Conservation (phyloP, 1,140 invertebrate species). For the Caerostris darwini region DNA sequence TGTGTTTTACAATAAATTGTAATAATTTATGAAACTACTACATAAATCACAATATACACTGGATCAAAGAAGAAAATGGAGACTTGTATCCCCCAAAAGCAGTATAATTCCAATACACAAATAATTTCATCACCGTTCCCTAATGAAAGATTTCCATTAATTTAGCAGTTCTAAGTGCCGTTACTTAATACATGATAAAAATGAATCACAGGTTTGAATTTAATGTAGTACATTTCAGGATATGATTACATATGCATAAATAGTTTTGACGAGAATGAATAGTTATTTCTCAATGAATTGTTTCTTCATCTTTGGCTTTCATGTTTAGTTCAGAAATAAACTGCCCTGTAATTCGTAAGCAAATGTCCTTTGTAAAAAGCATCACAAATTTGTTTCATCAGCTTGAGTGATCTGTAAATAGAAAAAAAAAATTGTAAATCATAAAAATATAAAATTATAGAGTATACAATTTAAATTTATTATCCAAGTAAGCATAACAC, state of each 20-base stretch:
- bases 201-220: neutral
- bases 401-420: neutral
- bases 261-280: neutral
- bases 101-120: too few relatives aligned
- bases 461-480: neutral
- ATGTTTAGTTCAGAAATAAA: neutral
- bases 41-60: too few relatives aligned
- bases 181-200: too few relatives aligned
- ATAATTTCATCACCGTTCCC: too few relatives aligned
- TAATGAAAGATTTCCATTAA: too few relatives aligned
- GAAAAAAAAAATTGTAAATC: constrained; percentile 17
- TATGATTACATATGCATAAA: neutral
- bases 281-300: neutral
- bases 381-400: neutral
- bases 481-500: neutral
- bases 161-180: too few relatives aligned
- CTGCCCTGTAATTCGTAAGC: neutral
- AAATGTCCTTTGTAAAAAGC: neutral
- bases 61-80: too few relatives aligned
- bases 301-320: constrained; percentile 17
- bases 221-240: neutral
- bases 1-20: too few relatives aligned
- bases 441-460: neutral
- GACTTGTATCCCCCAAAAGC: too few relatives aligned
- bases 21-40: too few relatives aligned